Evolutionary conservation across 37 sponge, comb jelly and placozoan genomes (phyloP).

Genomic region (Amphimedon queenslandica): DNA sequence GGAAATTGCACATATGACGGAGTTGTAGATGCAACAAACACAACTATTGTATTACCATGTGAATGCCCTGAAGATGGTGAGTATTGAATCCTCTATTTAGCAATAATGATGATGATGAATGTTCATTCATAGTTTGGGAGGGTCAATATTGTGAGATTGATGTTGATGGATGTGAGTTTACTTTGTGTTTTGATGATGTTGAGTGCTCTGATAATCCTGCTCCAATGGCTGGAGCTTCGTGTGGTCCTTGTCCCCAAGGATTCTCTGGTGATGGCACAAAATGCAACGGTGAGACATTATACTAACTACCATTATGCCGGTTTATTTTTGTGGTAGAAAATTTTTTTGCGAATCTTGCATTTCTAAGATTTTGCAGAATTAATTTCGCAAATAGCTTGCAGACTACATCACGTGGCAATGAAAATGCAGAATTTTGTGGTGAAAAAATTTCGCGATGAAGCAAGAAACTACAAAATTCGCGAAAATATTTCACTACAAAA

Average conservation of each 20-base stretch:
- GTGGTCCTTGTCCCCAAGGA: slow-evolving; percentile 24
- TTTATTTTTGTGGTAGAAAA: too few species aligned
- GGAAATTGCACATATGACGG: slow-evolving; percentile 31
- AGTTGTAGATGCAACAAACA: background rate
- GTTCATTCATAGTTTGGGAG: slow-evolving; percentile 3
- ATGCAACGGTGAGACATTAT: slow-evolving; percentile 21
- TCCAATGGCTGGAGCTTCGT: slow-evolving; percentile 6
- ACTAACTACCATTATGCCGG: too few species aligned
- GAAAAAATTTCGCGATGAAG: too few species aligned
- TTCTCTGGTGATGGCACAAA: background rate
- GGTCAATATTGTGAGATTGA: slow-evolving; percentile 23
- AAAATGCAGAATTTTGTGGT: too few species aligned
- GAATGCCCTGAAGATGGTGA: background rate
- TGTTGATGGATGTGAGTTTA: slow-evolving; percentile 23
- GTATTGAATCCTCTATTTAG: background rate
- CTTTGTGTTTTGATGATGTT: background rate
- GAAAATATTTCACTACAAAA: too few species aligned
- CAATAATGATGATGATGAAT: too few species aligned
- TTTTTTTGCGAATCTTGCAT: too few species aligned
- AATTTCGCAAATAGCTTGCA: too few species aligned
- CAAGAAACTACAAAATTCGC: too few species aligned
- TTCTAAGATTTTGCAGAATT: too few species aligned
- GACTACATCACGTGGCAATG: too few species aligned
- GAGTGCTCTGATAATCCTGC: slow-evolving; percentile 15
- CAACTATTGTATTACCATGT: background rate